phyloP scores from a whole-genome alignment of 2,113 vertebrate species.

The Paratilapia polleni region DNA sequence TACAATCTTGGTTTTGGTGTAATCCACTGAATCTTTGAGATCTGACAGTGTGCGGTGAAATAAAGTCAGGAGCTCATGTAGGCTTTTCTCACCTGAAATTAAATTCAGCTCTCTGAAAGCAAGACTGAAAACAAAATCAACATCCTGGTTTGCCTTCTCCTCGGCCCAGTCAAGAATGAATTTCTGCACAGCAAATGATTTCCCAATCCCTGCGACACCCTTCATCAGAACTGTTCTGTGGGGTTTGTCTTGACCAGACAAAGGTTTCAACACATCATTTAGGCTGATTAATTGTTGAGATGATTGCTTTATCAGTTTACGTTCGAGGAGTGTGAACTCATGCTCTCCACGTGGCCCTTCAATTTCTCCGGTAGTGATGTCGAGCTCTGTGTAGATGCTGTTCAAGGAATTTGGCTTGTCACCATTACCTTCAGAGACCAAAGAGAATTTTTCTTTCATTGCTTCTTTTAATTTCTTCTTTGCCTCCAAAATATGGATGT shows the following conservation, averaged over 20 bases:
- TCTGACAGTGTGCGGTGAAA: too few relatives aligned
- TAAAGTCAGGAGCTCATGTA: too few relatives aligned
- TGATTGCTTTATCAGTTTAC: accelerated
- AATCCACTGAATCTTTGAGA: too few relatives aligned
- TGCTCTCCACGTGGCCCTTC: conserved; percentile 11
- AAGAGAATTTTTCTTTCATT: not conserved
- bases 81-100: too few relatives aligned
- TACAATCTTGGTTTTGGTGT: too few relatives aligned
- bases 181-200: too few relatives aligned
- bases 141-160: too few relatives aligned
- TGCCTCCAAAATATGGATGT: not conserved
- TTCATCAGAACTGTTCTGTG: too few relatives aligned
- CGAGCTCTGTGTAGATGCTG: not conserved
- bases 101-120: too few relatives aligned
- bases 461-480: not conserved
- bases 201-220: too few relatives aligned
- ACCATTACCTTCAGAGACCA: not conserved
- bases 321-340: not conserved
- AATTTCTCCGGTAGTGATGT: not conserved
- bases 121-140: too few relatives aligned
- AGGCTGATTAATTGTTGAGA: not conserved
- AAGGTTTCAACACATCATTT: conserved; percentile 22
- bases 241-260: not conserved
- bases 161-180: too few relatives aligned
- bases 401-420: not conserved